phyloP scores from a whole-genome alignment of 2,113 vertebrate genomes.

The Centropus unirufus region DNA sequence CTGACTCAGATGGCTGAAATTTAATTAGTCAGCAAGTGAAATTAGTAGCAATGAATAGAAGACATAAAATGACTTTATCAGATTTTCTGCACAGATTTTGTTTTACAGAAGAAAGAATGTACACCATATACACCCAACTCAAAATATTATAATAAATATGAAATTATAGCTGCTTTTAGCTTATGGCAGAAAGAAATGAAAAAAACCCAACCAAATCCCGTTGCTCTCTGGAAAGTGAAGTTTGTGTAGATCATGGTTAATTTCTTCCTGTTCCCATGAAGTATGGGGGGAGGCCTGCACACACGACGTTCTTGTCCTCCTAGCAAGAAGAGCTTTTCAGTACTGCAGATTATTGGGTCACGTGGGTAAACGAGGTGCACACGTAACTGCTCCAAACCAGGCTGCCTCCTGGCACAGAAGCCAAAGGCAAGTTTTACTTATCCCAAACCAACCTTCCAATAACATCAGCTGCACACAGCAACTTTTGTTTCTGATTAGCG shows the following conservation, averaged over 20 bases:
- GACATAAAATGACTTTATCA: constrained; percentile 31
- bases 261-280: background rate
- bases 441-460: background rate
- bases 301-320: background rate
- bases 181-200: background rate
- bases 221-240: background rate
- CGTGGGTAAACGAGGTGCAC: background rate
- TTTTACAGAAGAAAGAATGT: constrained; percentile 21
- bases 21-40: constrained; percentile 26
- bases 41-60: constrained; percentile 46
- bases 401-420: background rate
- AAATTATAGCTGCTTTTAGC: background rate
- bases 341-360: background rate
- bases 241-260: background rate
- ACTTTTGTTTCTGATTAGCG: background rate
- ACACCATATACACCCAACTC: background rate
- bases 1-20: constrained; percentile 42
- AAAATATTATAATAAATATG: constrained; percentile 30
- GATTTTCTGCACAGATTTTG: constrained; percentile 14
- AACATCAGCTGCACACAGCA: background rate
- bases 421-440: background rate
- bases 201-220: background rate
- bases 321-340: background rate
- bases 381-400: background rate
- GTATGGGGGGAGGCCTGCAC: background rate